phyloP scores from a whole-genome alignment of 2,888 invertebrate species.

The Lydus trimaculatus region DNA sequence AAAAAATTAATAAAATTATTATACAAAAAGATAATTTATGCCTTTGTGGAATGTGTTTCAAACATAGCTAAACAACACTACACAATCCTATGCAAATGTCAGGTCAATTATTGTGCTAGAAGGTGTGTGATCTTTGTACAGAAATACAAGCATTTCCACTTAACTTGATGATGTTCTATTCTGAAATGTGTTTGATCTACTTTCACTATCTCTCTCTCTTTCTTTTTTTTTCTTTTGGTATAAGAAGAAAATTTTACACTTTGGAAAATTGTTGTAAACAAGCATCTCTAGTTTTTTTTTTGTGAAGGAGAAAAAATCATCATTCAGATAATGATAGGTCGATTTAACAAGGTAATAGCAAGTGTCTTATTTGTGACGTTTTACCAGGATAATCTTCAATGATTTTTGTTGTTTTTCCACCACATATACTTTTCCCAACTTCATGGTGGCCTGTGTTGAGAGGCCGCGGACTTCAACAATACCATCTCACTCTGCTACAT shows the following conservation, averaged over 20 bases:
- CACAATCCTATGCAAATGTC: slow-evolving; percentile 24
- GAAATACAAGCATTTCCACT: slow-evolving; percentile 29
- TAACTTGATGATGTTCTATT: slow-evolving; percentile 12
- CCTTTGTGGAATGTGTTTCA: background rate
- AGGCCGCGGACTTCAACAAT: slow-evolving; percentile 26
- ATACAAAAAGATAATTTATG: background rate
- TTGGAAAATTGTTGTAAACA: background rate
- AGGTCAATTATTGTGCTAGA: slow-evolving; percentile 17
- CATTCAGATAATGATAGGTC: slow-evolving; percentile 29
- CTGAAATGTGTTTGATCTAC: slow-evolving; percentile 17
- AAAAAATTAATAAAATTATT: no score
- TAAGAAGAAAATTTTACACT: background rate
- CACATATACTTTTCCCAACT: slow-evolving; percentile 22
- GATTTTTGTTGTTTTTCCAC: slow-evolving; percentile 38
- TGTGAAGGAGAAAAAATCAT: background rate
- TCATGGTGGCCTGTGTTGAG: slow-evolving; percentile 31
- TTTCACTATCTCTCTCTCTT: slow-evolving; percentile 13
- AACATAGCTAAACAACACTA: slow-evolving; percentile 4
- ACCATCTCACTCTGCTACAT: slow-evolving; percentile 33
- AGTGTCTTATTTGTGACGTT: slow-evolving; percentile 38
- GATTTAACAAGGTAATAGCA: slow-evolving; percentile 38
- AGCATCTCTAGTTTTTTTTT: background rate
- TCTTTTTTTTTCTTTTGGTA: background rate
- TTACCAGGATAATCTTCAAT: slow-evolving; percentile 45
- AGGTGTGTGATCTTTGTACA: slow-evolving; percentile 27